Evolutionary conservation across 2,888 invertebrate genomes (phyloP), one percentile per base, ranked within the genome.

Genomic region (Alloscopus bannaensis): DNA sequence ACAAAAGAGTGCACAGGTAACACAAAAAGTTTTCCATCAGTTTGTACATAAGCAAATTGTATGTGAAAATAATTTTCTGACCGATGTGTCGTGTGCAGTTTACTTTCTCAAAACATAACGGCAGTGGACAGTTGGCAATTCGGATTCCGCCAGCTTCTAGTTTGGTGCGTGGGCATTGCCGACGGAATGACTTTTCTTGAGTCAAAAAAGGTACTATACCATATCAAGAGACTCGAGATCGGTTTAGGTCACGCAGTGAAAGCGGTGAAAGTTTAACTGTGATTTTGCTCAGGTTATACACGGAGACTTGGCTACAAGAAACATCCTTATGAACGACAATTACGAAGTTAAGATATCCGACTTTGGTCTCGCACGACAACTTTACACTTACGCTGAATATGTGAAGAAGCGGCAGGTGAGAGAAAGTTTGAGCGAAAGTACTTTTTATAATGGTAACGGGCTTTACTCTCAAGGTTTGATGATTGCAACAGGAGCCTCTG

Each of bases 101-200:
- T 20, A 18, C 3, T 20, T 3, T 50, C 18, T 18, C 50, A 50
- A 26, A 13, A 24, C 26, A 3, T 18, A 22, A 11, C 2, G 2
- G 50, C 20, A 20, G 20, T n/a, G 1, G 8, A 16, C 28, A 26
- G 28, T 18, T n/a, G n/a, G n/a, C n/a, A n/a, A n/a, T 76, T 62
- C 18, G 40, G 64, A 22, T 40, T 64, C 16, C 28, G n/a, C n/a
- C 45, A 40, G 26, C 40, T 79, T 1, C n/a, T 73, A 3, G 16
- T 22, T 26, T 80, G 80, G 80, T 60, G 65, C 24, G 24, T 42
- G 8, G 42, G 62, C 31, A 55, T 80, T 11, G 80, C 80, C 0
- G 50, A 36, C 2, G 80, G 68, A 16, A 80, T 80, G 80, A 69
- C 66, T 31, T 73, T 52, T 55, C 31, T 80, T 4, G 50, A 36